Percentiles rank a stretch among this genome's conserved stretches.
phyloP scores from a whole-genome alignment of 2,113 vertebrate genomes.

The Barbus barbus region DNA sequence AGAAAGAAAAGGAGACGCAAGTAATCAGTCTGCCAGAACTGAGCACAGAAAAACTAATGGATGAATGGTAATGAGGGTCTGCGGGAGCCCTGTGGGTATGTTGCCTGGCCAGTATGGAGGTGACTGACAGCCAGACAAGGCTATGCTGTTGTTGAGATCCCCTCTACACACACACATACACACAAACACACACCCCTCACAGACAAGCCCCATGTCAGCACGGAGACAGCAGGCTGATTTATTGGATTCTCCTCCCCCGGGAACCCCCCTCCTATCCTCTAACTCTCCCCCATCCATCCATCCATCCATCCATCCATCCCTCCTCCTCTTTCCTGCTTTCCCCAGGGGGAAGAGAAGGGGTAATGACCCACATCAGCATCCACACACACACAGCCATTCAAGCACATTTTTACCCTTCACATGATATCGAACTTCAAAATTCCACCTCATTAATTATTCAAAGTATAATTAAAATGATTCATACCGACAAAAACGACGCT shows the following conservation, averaged over 20 bases:
- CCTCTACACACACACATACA: slow-evolving; percentile 17
- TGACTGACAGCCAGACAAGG: slow-evolving; percentile 73
- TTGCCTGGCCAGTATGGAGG: slow-evolving; percentile 56
- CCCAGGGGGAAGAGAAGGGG: slow-evolving; percentile 68
- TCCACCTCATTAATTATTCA: slow-evolving; percentile 49
- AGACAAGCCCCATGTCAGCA: slow-evolving; percentile 75
- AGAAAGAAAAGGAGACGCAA: not conserved
- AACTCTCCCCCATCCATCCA: slow-evolving; percentile 52
- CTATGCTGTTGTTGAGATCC: slow-evolving; percentile 63
- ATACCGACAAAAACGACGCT: not conserved
- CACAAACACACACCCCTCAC: slow-evolving; percentile 62
- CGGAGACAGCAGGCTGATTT: slow-evolving; percentile 75
- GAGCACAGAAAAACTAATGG: not conserved
- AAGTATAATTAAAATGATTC: slow-evolving; percentile 17
- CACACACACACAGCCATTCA: slow-evolving; percentile 53
- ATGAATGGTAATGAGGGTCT: slow-evolving; percentile 9
- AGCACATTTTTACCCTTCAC: slow-evolving; percentile 65
- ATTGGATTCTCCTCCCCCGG: slow-evolving; percentile 73
- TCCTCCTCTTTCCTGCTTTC: slow-evolving; percentile 67
- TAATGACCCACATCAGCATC: slow-evolving; percentile 81
- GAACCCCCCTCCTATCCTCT: slow-evolving; percentile 47
- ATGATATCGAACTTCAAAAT: slow-evolving; percentile 67
- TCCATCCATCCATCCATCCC: slow-evolving; percentile 57
- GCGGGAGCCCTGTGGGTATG: slow-evolving; percentile 46
- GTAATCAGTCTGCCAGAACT: not conserved